phyloP scores from a whole-genome alignment of 2,797 vertebrate genomes.

The Hydrolagus colliei region DNA sequence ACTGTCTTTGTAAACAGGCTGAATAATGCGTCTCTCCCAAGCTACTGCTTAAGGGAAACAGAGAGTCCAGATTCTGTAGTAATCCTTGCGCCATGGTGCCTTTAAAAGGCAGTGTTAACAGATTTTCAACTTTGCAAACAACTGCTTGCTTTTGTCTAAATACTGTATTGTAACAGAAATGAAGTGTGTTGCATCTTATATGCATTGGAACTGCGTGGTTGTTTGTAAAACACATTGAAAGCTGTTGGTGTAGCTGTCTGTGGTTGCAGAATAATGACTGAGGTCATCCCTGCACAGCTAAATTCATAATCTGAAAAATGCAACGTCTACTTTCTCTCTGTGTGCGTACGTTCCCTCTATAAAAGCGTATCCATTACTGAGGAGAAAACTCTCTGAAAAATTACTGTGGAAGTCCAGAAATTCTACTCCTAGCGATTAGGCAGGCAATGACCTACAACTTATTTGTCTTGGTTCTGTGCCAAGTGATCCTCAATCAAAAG shows the following conservation, averaged over 20 bases:
- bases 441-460: neutral
- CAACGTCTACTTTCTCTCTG: neutral
- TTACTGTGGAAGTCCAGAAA: neutral
- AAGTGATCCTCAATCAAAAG: neutral
- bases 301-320: neutral
- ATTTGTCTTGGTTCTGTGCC: neutral
- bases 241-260: neutral
- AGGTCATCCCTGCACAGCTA: neutral
- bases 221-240: neutral
- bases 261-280: neutral
- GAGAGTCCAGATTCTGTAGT: neutral
- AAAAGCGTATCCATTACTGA: neutral
- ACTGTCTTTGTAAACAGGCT: no score
- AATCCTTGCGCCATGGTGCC: neutral
- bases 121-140: neutral
- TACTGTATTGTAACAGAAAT: neutral
- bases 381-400: no score
- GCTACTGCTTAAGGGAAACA: neutral
- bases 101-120: slow-evolving; percentile 4
- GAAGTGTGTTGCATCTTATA: neutral
- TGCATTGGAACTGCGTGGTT: neutral
- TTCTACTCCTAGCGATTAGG: neutral
- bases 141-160: neutral
- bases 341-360: neutral
- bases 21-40: neutral